These are phyloP conservation scores for Prionailurus bengalensis DNA, from an alignment of 2,113 vertebrate genomes.

Conservation along the genomic window DNA sequence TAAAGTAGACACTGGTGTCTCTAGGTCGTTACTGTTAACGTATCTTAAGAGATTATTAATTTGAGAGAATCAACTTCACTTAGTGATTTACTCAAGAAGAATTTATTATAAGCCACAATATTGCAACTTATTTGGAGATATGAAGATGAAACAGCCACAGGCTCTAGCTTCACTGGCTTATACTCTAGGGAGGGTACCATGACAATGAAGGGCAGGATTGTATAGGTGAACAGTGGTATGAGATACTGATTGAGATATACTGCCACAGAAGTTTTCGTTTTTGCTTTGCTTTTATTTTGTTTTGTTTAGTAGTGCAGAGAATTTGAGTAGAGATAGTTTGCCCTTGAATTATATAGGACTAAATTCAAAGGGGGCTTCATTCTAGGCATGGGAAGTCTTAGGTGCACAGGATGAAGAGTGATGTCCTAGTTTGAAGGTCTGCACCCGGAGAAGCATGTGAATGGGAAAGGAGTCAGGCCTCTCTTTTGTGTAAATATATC, in stretches of 20 bases:
- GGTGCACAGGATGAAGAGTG: background rate
- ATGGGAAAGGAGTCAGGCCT: background rate
- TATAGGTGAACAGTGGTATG: background rate
- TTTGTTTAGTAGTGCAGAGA: background rate
- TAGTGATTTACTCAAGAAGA: background rate
- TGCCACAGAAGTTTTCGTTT: background rate
- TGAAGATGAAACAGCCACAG: background rate
- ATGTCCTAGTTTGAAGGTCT: background rate
- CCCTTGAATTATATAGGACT: background rate
- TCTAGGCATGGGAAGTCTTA: background rate
- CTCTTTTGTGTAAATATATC: background rate
- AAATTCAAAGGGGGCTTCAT: background rate
- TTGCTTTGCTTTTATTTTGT: background rate
- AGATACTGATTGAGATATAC: background rate
- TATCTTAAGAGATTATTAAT: background rate
- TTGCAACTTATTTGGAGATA: background rate
- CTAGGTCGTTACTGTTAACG: background rate
- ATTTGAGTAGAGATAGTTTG: background rate
- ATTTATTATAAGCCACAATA: background rate
- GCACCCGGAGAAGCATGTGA: background rate
- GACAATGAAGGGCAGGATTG: background rate
- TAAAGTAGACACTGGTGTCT: background rate
- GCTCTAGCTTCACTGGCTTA: background rate
- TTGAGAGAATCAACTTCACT: conserved; percentile 5
- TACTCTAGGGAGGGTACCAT: background rate